These are phyloP conservation scores for Cardiocondyla obscurior DNA, from an alignment of 1,140 invertebrate genomes.

Conservation along the genomic window DNA sequence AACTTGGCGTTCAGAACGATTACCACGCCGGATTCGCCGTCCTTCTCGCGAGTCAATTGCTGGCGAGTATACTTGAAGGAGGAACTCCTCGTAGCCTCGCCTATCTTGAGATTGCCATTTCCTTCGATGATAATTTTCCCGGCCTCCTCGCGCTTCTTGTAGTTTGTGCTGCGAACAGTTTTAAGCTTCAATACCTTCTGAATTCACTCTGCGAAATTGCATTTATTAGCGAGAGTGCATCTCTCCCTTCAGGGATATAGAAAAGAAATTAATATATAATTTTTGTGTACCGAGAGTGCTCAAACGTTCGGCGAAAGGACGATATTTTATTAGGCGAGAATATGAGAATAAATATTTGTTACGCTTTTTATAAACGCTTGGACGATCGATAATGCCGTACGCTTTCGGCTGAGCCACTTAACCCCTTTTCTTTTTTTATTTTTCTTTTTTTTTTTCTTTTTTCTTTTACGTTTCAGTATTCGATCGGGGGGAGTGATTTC, in stretches of 20 bases:
- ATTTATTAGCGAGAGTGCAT: not conserved
- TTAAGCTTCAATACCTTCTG: not conserved
- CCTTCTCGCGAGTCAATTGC: conserved; percentile 84
- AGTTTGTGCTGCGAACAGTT: conserved; percentile 84
- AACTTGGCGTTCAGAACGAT: conserved; percentile 83
- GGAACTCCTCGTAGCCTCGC: conserved; percentile 87
- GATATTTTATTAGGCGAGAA: not conserved
- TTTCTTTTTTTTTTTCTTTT: no score
- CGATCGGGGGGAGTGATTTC: not conserved
- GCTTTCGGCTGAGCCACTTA: not conserved
- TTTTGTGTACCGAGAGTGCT: no score
- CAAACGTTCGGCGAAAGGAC: no score
- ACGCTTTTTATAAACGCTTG: not conserved
- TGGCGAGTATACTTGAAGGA: conserved; percentile 90
- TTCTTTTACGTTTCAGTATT: conserved; percentile 8
- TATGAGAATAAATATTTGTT: not conserved
- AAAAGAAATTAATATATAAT: not conserved
- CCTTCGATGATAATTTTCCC: conserved; percentile 89
- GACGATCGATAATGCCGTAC: not conserved
- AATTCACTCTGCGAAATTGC: not conserved
- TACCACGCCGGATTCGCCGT: conserved; percentile 86
- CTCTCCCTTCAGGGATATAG: not conserved
- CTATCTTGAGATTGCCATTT: conserved; percentile 87
- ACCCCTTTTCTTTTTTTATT: no score
- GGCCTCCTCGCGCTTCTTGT: conserved; percentile 88